Evolutionary conservation across 1,140 invertebrate genomes (phyloP), one percentile per base, ranked within the genome.

Genomic region (Protaetia brevitarsis): DNA sequence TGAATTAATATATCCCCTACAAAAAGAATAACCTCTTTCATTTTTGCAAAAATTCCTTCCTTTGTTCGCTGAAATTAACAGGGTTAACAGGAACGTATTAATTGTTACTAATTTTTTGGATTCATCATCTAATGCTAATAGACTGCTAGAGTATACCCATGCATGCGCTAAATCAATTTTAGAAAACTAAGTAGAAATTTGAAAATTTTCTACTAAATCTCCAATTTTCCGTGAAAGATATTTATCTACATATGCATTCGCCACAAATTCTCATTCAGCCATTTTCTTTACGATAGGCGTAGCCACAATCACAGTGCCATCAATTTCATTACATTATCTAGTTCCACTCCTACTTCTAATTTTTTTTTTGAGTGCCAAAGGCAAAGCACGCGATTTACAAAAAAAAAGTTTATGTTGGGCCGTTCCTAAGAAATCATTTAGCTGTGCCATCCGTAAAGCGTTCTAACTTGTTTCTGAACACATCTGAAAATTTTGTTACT

Each of bases 261-360:
- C 74, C 78, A 67, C 77, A 78, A 36, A 64, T 36, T 58, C 61
- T 21, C 3, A 67, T n/a, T 34, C 10, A 10, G 10, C 65, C 65
- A 65, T 66, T 28, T 28, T 19, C 61, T 66, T 66, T 16, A 74
- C 83, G 3, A 85, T 71, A 0, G 82, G 82, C 4, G 82, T 78
- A 6, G 78, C 82, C 83, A n/a, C 82, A 86, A 34, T 82, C 77
- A 4, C 75, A 66, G 11, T 28, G 62, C 29, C 10, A 23, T 31
- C n/a, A 30, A 26, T 45, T 34, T 62, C 6, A 58, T 23, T 58
- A 65, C 56, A 16, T 26, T 27, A 30, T 59, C 30, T 41, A 72
- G 67, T 70, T 76, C 74, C 27, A 64, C 6, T 60, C 71, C 67
- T 23, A 75, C 72, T 63, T n/a, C n/a, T n/a, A n/a, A n/a, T n/a